Conservation (phyloP, 2,888 invertebrate genomes). For the Acleris laterana region DNA sequence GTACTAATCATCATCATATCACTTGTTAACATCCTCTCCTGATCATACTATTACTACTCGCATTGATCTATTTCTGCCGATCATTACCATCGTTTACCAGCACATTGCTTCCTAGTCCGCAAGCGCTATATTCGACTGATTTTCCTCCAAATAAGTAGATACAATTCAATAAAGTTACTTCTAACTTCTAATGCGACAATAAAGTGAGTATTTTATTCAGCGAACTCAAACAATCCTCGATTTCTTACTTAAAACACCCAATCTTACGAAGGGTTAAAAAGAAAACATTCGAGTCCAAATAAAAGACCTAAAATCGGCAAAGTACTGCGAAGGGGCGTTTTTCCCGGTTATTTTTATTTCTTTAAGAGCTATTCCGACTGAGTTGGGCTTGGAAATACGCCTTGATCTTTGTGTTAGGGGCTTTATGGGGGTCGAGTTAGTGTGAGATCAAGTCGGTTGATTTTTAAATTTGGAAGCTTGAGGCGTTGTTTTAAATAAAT, state of each 20-base stretch:
- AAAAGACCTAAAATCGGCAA: conserved; percentile 31
- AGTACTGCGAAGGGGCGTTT: conserved; percentile 36
- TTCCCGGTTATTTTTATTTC: conserved; percentile 37
- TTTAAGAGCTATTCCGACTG: conserved; percentile 36
- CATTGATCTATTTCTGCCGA: no score
- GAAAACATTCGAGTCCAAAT: conserved; percentile 28
- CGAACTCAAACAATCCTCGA: conserved; percentile 23
- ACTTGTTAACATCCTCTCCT: no score
- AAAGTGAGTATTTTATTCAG: conserved; percentile 24
- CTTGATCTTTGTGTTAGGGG: conserved; percentile 37
- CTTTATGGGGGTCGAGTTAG: conserved; percentile 19
- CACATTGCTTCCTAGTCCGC: no score
- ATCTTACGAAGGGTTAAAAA: conserved; percentile 34
- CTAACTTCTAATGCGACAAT: no score
- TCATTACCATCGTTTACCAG: no score
- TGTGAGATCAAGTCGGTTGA: conserved; percentile 17
- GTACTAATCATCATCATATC: no score
- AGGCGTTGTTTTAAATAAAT: no score
- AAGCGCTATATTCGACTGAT: no score
- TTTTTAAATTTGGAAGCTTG: conserved; percentile 12
- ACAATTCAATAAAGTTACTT: no score
- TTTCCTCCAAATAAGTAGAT: no score
- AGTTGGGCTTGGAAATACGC: conserved; percentile 34
- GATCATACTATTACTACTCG: no score
- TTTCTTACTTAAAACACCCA: conserved; percentile 23